Base-by-base conservation (phyloP, 2,888 invertebrate species). In the Neria commutata region DNA sequence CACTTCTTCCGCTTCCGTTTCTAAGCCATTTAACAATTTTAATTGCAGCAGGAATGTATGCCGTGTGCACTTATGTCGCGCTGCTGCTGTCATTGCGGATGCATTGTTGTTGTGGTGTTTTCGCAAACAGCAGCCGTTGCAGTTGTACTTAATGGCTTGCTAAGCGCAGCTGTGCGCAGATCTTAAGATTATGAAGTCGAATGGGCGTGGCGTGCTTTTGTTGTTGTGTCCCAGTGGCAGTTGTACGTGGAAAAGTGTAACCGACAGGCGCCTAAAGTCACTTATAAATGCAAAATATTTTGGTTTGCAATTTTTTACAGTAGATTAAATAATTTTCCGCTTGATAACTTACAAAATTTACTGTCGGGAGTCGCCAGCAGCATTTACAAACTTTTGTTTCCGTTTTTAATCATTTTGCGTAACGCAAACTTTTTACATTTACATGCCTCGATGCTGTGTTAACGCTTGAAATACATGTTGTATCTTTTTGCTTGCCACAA, bases 11-110 rank as follows among this genome's bases (percentile, higher is more conserved):
- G 58, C 51, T 50, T 60, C 57, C 61, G 50, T 52, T 60, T 62
- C 64, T 57, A 61, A 64, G 62, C 56, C 60, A 65, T 67, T 65
- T 64, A 63, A 67, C 62, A 65, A 62, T 62, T 67, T 67, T 65
- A 67, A 67, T 67, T 67, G 65, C 67, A 57, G 53, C 54, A 26
- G 29, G 47, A 46, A 34, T 56, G 21, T n/a, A 17, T 16, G 17
- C n/a, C 5, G 16, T 40, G 40, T 40, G 42, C 42, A 42, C 14
- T 2, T 42, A 23, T 14, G 6, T 46, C 4, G 23, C 19, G 21
- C 2, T 46, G 8, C 21, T 24, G 23, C n/a, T n/a, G 46, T 2
- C 4, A 11, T 37, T 37, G 11, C 37, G 10, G 6, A 4, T 37
- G 4, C 37, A 11, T 37, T 37, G 6, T 37, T 4, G 37, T n/a